Evolutionary conservation across 2,797 vertebrate species (phyloP), one percentile per base, ranked within the genome.

Genomic region (Channallabes apus): DNA sequence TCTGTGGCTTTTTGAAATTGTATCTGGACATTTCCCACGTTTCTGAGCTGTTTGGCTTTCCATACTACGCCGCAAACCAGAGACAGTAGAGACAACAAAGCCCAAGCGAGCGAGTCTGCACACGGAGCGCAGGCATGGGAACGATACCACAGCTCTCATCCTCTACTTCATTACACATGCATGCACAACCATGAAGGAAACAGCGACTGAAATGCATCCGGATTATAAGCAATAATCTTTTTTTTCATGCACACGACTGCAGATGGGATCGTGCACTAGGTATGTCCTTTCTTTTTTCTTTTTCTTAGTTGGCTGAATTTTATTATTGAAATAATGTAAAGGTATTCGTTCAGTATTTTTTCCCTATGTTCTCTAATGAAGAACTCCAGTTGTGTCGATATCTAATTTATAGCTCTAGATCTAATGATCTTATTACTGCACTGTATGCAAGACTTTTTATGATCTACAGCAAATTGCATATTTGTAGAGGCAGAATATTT

Each of bases 201-300:
- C 72, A 3, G n/a, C 38, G 20, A 41, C 15, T 1, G 41, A 64
- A 84, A 65, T 51, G 71, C 59, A 83, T 68, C 46, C 75, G 56
- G 80, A 81, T 80, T 80, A 58, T 87, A 62, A 89, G 90, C 88
- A 88, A 89, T 82, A 72, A 69, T 20, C 72, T 84, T 79, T n/a
- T 56, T 82, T 46, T 75, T 32, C 82, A 82, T 84, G 61, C 85
- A 82, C 82, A 82, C 87, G 87, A 88, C 85, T 73, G 64, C 85
- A 83, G 82, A 87, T 86, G 80, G 69, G 82, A 87, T 82, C 68
- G 79, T 71, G 76, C 58, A 84, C 73, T 84, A 90, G 89, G 91
- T 92, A 86, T 64, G 84, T 68, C 24, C 9, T 83, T 77, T 54
- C 72, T 61, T 22, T n/a, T 29, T 12, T 62, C 15, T 61, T 77